Conservation (phyloP, 2,113 vertebrate genomes). For the Megalops atlanticus region DNA sequence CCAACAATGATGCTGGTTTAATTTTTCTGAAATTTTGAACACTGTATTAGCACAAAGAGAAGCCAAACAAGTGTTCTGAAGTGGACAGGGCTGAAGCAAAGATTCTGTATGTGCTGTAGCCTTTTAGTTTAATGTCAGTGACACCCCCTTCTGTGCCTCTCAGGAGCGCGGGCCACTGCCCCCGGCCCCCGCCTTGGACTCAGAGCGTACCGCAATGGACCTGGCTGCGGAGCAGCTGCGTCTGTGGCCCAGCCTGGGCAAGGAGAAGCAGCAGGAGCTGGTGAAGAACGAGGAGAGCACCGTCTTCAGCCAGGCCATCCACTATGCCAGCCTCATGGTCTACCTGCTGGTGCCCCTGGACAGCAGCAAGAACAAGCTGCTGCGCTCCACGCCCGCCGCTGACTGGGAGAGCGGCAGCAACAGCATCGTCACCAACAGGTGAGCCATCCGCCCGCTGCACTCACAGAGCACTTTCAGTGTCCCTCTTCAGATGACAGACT, state of each 20-base stretch:
- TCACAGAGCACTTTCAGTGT: no score
- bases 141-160: background rate
- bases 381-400: slow-evolving; percentile 77
- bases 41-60: background rate
- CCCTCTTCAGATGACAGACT: background rate
- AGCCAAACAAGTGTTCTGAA: background rate
- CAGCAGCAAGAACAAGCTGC: slow-evolving; percentile 90
- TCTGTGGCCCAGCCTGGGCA: slow-evolving; percentile 83
- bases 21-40: background rate
- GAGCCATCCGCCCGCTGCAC: slow-evolving; percentile 7
- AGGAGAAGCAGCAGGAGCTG: slow-evolving; percentile 87
- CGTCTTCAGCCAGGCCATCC: slow-evolving; percentile 97
- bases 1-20: background rate
- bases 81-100: background rate
- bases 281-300: slow-evolving; percentile 95
- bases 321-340: slow-evolving; percentile 97
- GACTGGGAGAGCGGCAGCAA: slow-evolving; percentile 99
- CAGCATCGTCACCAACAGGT: slow-evolving; percentile 96
- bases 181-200: slow-evolving; percentile 40
- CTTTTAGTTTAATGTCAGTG: background rate
- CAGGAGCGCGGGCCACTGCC: slow-evolving; percentile 67
- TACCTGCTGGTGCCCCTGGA: slow-evolving; percentile 93
- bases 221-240: slow-evolving; percentile 90
- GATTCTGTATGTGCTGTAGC: background rate
- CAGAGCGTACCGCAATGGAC: slow-evolving; percentile 91